Evolutionary conservation across 2,797 vertebrate genomes (phyloP).

Genomic region (Sebastes paucispinis): DNA sequence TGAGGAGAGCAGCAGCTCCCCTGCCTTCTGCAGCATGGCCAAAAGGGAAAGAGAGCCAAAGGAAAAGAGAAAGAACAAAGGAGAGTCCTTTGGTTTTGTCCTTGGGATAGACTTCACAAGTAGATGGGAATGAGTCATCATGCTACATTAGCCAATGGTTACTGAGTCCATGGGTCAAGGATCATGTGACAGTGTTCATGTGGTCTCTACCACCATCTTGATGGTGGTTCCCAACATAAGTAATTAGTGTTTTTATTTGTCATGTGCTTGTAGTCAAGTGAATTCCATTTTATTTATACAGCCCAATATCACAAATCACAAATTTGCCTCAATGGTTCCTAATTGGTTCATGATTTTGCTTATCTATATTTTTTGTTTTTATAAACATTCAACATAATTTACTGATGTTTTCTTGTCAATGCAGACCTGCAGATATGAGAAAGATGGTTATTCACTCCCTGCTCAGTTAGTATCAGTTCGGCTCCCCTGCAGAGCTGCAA

Average conservation of each 20-base stretch:
- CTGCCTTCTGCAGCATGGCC: too few species aligned
- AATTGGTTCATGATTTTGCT: neutral
- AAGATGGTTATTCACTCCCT: neutral
- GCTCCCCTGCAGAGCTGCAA: neutral
- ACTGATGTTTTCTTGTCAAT: neutral
- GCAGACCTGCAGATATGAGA: neutral
- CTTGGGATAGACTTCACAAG: too few species aligned
- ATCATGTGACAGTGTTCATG: too few species aligned
- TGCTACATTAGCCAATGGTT: too few species aligned
- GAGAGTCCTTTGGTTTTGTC: too few species aligned
- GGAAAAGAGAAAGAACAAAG: too few species aligned
- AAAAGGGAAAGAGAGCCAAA: too few species aligned
- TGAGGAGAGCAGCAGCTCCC: too few species aligned
- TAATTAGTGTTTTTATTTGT: neutral
- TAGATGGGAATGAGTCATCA: too few species aligned
- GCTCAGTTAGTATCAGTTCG: neutral
- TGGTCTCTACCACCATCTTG: too few species aligned
- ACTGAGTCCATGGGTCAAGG: too few species aligned
- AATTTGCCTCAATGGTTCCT: neutral
- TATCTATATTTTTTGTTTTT: neutral
- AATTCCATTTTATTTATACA: neutral
- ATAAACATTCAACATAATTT: neutral
- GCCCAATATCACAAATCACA: neutral
- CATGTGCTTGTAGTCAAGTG: neutral
- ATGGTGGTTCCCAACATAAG: too few species aligned